Evolutionary conservation across 2,113 vertebrate species (phyloP).

Genomic region (Notarius lentiginosus): DNA sequence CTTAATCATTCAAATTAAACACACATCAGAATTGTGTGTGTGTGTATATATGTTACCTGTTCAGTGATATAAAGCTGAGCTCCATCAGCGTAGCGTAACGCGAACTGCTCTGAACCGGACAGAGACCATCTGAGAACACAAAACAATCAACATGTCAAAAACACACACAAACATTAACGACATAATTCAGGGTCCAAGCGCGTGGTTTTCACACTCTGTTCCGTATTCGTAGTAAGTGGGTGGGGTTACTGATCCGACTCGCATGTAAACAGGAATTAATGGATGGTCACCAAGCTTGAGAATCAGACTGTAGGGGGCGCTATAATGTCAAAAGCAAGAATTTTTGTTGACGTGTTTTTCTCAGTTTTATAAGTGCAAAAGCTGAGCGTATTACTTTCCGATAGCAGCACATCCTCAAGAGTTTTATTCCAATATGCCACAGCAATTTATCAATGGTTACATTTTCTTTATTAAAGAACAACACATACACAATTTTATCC

Average conservation of each 20-base stretch:
- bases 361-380: not conserved
- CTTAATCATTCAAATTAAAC: too few relatives aligned
- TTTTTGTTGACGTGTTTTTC: not conserved
- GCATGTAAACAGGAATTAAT: not conserved
- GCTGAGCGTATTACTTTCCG: not conserved
- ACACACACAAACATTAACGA: too few relatives aligned
- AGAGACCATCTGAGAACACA: constrained; percentile 83
- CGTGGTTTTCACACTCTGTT: not conserved
- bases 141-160: not conserved
- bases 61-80: constrained; percentile 98
- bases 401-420: too few relatives aligned
- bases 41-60: constrained; percentile 74
- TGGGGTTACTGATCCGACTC: not conserved
- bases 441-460: not conserved
- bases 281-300: too few relatives aligned
- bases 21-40: not conserved
- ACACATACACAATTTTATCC: not conserved
- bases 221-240: not conserved
- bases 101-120: constrained; percentile 93
- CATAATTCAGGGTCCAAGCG: too few relatives aligned
- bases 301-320: too few relatives aligned
- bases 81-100: constrained; percentile 91
- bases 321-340: not conserved
- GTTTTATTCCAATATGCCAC: not conserved
- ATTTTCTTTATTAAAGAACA: not conserved